phyloP scores from a whole-genome alignment of 92 coral and sea anemone species.

The Heliopora coerulea region DNA sequence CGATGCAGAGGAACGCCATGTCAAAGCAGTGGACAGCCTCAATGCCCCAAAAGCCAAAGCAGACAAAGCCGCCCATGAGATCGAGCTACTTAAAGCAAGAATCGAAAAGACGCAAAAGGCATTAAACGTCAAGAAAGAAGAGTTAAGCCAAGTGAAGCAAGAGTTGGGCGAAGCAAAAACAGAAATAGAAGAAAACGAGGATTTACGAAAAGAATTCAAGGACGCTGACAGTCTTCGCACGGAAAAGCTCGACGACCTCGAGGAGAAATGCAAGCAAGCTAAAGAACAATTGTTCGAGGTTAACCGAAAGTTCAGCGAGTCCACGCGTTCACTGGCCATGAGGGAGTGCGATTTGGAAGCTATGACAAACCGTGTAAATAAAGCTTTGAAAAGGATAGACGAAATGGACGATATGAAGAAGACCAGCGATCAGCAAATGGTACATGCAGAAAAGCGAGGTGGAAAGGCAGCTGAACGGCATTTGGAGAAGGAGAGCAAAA shows the following conservation, averaged over 20 bases:
- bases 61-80: constrained; percentile 14
- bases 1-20: constrained; percentile 35
- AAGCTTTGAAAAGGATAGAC: constrained; percentile 6
- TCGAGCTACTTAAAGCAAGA: constrained; percentile 32
- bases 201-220: constrained; percentile 15
- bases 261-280: constrained; percentile 32
- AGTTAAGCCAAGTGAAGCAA: constrained; percentile 17
- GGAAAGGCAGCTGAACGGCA: constrained; percentile 31
- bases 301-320: constrained; percentile 35
- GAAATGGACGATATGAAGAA: constrained; percentile 35
- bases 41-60: constrained; percentile 34
- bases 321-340: constrained; percentile 30
- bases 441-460: constrained; percentile 14
- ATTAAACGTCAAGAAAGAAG: constrained; percentile 17
- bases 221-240: constrained; percentile 8
- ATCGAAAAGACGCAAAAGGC: constrained; percentile 24
- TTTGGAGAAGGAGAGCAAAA: constrained; percentile 6
- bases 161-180: constrained; percentile 31
- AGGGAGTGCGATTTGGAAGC: constrained; percentile 34
- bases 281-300: constrained; percentile 27
- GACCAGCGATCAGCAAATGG: constrained; percentile 10
- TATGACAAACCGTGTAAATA: neutral
- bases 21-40: constrained; percentile 21
- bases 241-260: constrained; percentile 21
- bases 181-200: constrained; percentile 37